Evolutionary conservation across 1,140 invertebrate genomes (phyloP), one percentile per base, ranked within the genome.

Genomic region (Drosophila sp.): DNA sequence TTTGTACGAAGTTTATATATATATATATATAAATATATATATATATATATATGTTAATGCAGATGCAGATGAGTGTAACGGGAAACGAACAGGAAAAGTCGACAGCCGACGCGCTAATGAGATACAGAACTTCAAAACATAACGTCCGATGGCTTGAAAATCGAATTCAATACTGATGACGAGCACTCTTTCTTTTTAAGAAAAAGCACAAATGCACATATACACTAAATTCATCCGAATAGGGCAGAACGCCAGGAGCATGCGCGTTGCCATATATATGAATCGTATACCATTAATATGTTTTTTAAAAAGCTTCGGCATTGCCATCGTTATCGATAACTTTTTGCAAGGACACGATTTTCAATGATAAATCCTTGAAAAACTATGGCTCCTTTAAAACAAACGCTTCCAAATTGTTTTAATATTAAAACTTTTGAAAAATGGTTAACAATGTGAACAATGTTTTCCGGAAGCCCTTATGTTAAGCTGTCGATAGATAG

Each of bases 81-180:
- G 56, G 66, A 50, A 50, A 50, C 44, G 44, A 50, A 50, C 44
- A 27, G 44, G 44, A 50, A 25, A 50, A 50, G 23, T 50, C 55
- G 57, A 47, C 27, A 70, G 60, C 55, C 40, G 60, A 70, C 60
- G 54, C 44, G 58, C 40, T 47, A 35, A 33, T 71, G 25, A 50
- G 35, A 61, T 55, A 71, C 40, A 55, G 29, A 60, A 58, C 56
- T 50, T 64, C 67, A 27, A 50, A 50, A 50, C 47, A 4, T 40
- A 74, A 77, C 80, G 72, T 83, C 80, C 70, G 80, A 70, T 89
- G 60, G 66, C 56, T 80, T 74, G 80, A 76, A 71, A 83, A 80
- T 78, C 70, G 66, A 74, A 89, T 77, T 83, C 80, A 89, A 87
- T 84, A 83, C 81, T 84, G 79, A 79, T 67, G 67, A 76, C 50